Base-by-base conservation (phyloP, 2,888 invertebrate genomes). In the Iselma pallidipennis region DNA sequence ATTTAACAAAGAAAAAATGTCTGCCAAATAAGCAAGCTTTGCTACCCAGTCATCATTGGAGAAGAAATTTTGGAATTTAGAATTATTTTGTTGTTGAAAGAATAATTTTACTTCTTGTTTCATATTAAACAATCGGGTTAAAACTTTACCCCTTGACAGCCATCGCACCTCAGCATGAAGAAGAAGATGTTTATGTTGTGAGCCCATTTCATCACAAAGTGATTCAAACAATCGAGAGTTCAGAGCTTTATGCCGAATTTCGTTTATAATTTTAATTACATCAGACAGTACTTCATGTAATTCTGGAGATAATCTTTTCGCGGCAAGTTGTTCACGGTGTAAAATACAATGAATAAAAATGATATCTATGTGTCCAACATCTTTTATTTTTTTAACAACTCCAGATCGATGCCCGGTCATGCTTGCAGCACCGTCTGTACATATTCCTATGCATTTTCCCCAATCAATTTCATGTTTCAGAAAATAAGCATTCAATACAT, bases 201-300 rank as follows among this genome's bases (percentile, higher is more conserved):
- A 2, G n/a, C 42, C 42, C 42, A 37, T 37, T 37, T 37, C 42
- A 4, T 53, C 65, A 49, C 58, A 55, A 14, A 52, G 26, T 26
- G 26, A 12, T 4, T 21, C 4, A 25, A 52, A 52, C 10, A 29
- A 26, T 6, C 42, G 42, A 2, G 6, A 37, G 6, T 37, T 37
- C n/a, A 4, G 16, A 6, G 42, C 42, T 4, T 37, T 37, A 4
- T 3, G 4, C 42, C 6, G n/a, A 4, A 37, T 6, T 4, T 37
- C n/a, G 6, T 37, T 37, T 2, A 37, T 16, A 37, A 37, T 37
- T 6, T 37, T 37, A 6, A 37, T 16, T 3, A 6, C 3, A 4
- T 4, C 42, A 4, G 4, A 14, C 4, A 37, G 6, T 2, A 37
- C 42, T n/a, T 37, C 6, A 16, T 37, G n/a, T 6, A 37, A 6